Evolutionary conservation across 2,113 vertebrate genomes (phyloP).

Genomic region (Fregetta grallaria): DNA sequence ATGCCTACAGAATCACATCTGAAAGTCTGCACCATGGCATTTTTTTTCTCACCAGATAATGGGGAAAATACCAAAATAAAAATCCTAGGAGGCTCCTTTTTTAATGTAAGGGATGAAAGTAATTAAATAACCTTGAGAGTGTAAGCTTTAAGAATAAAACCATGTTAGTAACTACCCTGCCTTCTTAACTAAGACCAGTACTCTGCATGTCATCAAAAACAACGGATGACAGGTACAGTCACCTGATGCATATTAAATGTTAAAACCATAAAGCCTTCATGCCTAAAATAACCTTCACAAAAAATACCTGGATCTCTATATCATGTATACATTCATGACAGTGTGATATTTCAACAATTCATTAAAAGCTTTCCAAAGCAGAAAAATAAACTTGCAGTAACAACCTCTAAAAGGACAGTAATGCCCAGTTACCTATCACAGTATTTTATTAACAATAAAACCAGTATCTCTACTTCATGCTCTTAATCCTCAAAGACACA

Average conservation of each 20-base stretch:
- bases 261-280: neutral
- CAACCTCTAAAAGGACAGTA: neutral
- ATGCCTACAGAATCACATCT: neutral
- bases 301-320: neutral
- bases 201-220: neutral
- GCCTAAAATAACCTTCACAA: neutral
- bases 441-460: neutral
- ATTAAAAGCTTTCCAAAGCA: neutral
- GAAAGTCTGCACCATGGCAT: neutral
- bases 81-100: neutral
- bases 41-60: neutral
- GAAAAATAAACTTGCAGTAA: neutral
- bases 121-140: neutral
- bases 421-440: neutral
- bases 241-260: neutral
- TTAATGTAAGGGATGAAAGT: neutral
- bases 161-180: neutral
- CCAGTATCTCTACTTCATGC: neutral
- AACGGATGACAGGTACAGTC: neutral
- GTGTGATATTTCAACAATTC: neutral
- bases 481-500: neutral
- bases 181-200: neutral
- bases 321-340: neutral
- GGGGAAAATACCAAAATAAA: neutral
- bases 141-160: neutral